Evolutionary conservation across 2,113 vertebrate genomes (phyloP), one percentile per base, ranked within the genome.

Genomic region (Chrysochloris asiatica): DNA sequence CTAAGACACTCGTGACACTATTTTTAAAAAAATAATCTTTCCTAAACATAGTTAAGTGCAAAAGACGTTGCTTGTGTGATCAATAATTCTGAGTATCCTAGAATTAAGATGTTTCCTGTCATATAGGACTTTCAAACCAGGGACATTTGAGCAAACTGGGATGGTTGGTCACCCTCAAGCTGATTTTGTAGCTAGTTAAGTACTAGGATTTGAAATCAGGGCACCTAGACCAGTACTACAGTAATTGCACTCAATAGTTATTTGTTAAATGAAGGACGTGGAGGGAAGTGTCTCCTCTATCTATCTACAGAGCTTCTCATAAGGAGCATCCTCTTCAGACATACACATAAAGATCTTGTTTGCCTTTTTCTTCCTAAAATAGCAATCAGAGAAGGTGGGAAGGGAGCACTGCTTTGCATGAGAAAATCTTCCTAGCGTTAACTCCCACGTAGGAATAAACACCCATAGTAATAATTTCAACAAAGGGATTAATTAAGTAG

Each of bases 401-500:
- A 75, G 7, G 3, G 61, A 92, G 28, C n/a, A 8, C 54, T 71
- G 48, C 8, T 93, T 87, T 94, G 65, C 85, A 61, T 45, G 9
- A 94, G 79, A 79, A 95, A 93, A 83, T 3, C 30, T n/a, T 90
- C 21, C 16, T 83, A 24, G 56, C 47, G 61, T 69, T 80, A 92
- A 90, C 56, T 54, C n/a, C 43, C 76, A 30, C 8, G 61, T 81
- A 88, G 61, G 54, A 92, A 84, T 81, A 92, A 93, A 92, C 69
- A 72, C 45, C 4, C 17, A 59, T 6, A 52, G 48, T 41, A 90
- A 80, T 89, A 90, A 87, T 90, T 69, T 94, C 86, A 77, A 96
- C 89, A 95, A 90, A 95, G 38, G 71, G 54, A 77, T 92, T 93
- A 83, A 94, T 92, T 88, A 93, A 78, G 69, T 45, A 54, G 91